Percentiles rank a stretch among this genome's conserved stretches.
Evolutionary conservation across 2,113 vertebrate genomes (phyloP).

Genomic region (Macrotus californicus): DNA sequence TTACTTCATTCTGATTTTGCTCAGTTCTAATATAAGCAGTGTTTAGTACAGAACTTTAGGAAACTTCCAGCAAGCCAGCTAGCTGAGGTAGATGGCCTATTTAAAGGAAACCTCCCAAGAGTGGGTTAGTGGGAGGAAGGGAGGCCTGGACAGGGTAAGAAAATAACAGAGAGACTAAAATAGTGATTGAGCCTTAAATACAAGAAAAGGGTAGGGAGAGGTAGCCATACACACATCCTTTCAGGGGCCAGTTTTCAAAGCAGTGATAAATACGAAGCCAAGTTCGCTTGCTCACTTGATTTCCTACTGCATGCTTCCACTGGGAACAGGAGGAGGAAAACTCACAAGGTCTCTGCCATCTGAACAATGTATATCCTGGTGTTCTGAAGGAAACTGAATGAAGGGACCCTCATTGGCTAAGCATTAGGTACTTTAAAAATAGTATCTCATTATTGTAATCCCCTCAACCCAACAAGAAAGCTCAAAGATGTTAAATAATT

Average conservation of each 20-base stretch:
- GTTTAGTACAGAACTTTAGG: background rate
- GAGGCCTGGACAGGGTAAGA: background rate
- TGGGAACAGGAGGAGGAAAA: background rate
- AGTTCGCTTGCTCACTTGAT: background rate
- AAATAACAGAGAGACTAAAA: background rate
- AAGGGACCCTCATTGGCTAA: background rate
- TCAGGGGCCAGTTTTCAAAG: background rate
- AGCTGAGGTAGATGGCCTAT: background rate
- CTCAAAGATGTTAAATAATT: background rate
- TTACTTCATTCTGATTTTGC: background rate
- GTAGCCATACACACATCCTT: background rate
- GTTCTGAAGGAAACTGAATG: background rate
- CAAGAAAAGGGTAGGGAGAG: background rate
- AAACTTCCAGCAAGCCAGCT: background rate
- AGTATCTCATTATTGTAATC: background rate
- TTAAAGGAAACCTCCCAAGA: background rate
- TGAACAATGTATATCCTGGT: background rate
- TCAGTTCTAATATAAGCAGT: background rate
- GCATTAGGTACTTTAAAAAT: background rate
- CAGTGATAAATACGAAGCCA: background rate
- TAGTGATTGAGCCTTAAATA: background rate
- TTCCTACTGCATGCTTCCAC: background rate
- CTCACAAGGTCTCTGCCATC: background rate
- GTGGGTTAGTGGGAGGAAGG: background rate
- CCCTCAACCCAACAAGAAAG: background rate